Evolutionary conservation across 2,797 vertebrate species (phyloP), one percentile per base, ranked within the genome.

Genomic region (Catharus ustulatus): DNA sequence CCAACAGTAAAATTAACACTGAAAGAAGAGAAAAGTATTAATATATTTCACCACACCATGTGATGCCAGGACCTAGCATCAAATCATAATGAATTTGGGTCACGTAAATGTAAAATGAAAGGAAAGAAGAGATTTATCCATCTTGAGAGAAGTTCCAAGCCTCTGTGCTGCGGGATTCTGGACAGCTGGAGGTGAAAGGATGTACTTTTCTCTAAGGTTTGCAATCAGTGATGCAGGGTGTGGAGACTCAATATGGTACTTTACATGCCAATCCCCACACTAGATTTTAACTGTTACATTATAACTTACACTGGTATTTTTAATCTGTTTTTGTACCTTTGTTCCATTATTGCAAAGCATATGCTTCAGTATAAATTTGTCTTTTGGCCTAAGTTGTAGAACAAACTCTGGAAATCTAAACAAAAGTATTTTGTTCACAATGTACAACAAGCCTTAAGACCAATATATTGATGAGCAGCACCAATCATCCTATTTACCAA

Each of bases 181-280:
- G 42, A 21, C 23, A 84, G 21, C 34, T 66, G 16, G 26, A 88
- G 8, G 2, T 40, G n/a, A 74, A 74, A 86, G 55, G 21, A 36
- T 17, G 3, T 5, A 17, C 11, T 46, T 15, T 42, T 78, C 22
- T 48, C 14, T 42, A n/a, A 51, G 22, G 9, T 38, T 83, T 85
- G 7, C 29, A 76, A 26, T 46, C 43, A 52, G 0, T 22, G 26
- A 42, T 8, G 2, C 9, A 22, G 21, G 10, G 3, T 45, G 13
- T 36, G 16, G 13, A 43, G 11, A 13, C 15, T 73, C 0, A 0
- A 8, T 43, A 51, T 4, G 22, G 4, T 69, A 46, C 8, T 19
- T 66, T 51, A 30, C 18, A 43, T 55, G 6, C 7, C 15, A 64
- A 74, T 55, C 16, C 18, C 42, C 11, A 66, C 26, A 43, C 3